phyloP scores from a whole-genome alignment of 2,113 vertebrate species.

The Nannospalax galili region DNA sequence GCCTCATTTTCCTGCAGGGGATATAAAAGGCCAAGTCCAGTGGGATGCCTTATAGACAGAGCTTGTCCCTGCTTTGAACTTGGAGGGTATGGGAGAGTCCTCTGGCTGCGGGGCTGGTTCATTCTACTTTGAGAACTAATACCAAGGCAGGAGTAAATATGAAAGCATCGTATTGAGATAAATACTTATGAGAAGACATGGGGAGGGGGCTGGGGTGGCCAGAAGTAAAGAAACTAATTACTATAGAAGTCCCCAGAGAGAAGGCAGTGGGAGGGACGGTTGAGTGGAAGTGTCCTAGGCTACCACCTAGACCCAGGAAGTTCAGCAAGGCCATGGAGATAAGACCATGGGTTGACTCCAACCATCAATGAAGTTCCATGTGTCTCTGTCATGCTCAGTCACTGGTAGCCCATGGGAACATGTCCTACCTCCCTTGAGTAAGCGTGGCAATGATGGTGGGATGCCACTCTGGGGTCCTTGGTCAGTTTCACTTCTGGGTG shows the following conservation, averaged over 20 bases:
- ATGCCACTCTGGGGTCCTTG: accelerated
- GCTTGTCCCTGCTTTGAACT: not conserved
- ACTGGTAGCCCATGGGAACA: too few relatives aligned
- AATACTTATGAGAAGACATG: not conserved
- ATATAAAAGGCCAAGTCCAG: not conserved
- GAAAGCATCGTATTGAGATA: not conserved
- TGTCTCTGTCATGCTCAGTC: not conserved
- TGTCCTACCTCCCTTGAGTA: not conserved
- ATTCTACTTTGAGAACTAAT: not conserved
- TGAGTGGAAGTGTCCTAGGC: too few relatives aligned
- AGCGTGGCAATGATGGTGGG: not conserved
- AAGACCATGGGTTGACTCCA: not conserved
- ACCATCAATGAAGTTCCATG: not conserved
- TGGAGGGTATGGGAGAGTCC: too few relatives aligned
- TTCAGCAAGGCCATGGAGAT: not conserved
- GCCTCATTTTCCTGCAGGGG: not conserved
- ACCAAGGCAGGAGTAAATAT: not conserved
- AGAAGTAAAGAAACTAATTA: not conserved
- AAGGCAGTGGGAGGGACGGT: not conserved
- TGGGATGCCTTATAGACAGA: not conserved
- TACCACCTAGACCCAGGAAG: accelerated
- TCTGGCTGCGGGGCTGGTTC: not conserved
- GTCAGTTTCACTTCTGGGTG: not conserved
- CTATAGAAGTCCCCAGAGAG: not conserved
- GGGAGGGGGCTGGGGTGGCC: not conserved